A percentile compares a stretch with the other conserved stretches of the same genome.
Evolutionary conservation across 2,888 invertebrate genomes (phyloP).

Genomic region (Sylvicola fuscatus): DNA sequence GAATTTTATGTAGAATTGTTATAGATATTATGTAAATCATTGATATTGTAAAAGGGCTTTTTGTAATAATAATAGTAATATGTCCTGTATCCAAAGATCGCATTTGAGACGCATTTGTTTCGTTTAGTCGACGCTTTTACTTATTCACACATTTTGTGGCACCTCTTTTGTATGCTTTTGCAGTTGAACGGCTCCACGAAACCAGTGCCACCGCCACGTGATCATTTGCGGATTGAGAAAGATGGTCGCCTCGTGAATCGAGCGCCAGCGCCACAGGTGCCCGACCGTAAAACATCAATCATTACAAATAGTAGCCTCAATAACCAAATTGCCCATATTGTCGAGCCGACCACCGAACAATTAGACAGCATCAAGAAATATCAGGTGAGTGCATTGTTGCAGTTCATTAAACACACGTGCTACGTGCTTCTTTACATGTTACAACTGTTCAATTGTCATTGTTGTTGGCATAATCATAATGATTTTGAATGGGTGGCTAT

Average conservation of each 20-base stretch:
- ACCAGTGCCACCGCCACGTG: slow-evolving; percentile 35
- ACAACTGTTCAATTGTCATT: too few relatives aligned
- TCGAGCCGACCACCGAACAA: slow-evolving; percentile 64
- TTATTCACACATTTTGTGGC: neutral
- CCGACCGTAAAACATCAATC: slow-evolving; percentile 32
- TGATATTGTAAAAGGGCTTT: too few relatives aligned
- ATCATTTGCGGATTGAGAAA: slow-evolving; percentile 39
- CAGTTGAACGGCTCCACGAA: slow-evolving; percentile 24
- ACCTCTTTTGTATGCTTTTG: slow-evolving; percentile 1
- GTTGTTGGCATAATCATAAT: too few relatives aligned
- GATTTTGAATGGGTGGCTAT: too few relatives aligned
- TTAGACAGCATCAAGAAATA: slow-evolving; percentile 82
- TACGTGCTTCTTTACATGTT: too few relatives aligned
- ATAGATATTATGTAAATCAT: too few relatives aligned
- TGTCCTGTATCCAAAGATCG: too few relatives aligned
- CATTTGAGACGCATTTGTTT: too few relatives aligned
- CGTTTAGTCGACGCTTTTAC: too few relatives aligned
- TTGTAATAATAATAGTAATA: too few relatives aligned
- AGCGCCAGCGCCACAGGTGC: slow-evolving; percentile 44
- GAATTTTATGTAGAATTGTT: too few relatives aligned
- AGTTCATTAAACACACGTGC: too few relatives aligned
- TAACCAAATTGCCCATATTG: slow-evolving; percentile 23
- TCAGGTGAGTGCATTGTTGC: slow-evolving; percentile 70
- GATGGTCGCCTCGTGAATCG: slow-evolving; percentile 38
- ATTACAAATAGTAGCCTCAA: slow-evolving; percentile 19